Base-by-base conservation (phyloP, 2,888 invertebrate genomes). In the Temnothorax ravouxi region DNA sequence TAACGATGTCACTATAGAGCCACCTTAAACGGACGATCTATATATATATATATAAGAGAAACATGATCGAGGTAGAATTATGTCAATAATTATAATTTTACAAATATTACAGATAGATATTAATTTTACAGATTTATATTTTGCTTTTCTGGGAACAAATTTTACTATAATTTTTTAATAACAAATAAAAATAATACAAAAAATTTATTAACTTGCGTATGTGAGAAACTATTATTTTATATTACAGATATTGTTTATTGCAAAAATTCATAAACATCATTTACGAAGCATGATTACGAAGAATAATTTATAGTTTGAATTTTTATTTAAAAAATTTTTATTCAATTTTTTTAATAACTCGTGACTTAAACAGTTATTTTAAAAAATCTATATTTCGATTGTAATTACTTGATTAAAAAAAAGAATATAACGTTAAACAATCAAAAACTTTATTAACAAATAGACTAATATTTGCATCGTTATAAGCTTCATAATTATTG, bases 71-170 rank as follows among this genome's bases (percentile, higher is more conserved):
- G 11, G 3, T 59, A 72, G 29, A 56, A 25, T 72, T 56, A 41
- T 9, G 15, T 0, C 25, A 2, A 1, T 34, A n/a, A 38, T 21
- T 34, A 71, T 9, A 38, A n/a, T 11, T 71, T 41, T 41, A 54
- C 9, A 54, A 21, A 56, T 69, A 29, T 25, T 67, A 41, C n/a
- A 72, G 13, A 56, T 72, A 72, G 13, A 56, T 72, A n/a, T n/a
- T n/a, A n/a, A n/a, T n/a, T n/a, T 25, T 67, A 41, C n/a, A 72
- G 13, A 56, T 72, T 41, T 56, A 25, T 25, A 71, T 34, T 34
- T 54, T 18, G 21, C 1, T 25, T 41, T 25, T 34, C 9, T 50
- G 15, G 15, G 15, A 41, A 11, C 11, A 29, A 34, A 34, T 34
- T 15, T 56, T 29, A 41, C 4, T 21, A 9, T 1, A 54, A 71